Base-by-base conservation (phyloP, 1,140 invertebrate species). In the Apocrypta bakeri region DNA sequence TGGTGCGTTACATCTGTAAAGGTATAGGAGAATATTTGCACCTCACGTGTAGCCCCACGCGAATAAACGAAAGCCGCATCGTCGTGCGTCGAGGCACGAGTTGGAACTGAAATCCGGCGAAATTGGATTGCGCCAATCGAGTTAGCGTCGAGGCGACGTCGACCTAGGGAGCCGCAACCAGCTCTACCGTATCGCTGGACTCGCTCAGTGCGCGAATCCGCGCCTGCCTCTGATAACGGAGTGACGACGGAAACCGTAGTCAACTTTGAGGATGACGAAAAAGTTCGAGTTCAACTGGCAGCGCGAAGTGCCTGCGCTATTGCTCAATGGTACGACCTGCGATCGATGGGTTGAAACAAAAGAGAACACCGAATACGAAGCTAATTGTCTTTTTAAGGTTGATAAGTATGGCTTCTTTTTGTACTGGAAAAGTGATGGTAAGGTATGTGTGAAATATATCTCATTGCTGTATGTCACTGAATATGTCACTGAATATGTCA, bases 381-480 rank as follows among this genome's bases (percentile, higher is more conserved):
- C 96, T 72, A 95, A 95, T 88, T 98, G 98, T 87, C 90, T 96
- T 24, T 98, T 99, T 88, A 97, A 97, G 93, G 98, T 99, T 14
- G 99, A 99, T 90, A 97, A 99, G 88, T 98, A 98, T 93, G 98
- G 98, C 33, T 99, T 99, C 93, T 99, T 99, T 92, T 96, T 99
- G 82, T 98, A 98, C 91, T 99, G 98, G 98, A 99, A 99, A 92
- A 98, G 98, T 89, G 98, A 99, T 40, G 96, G 96, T 76, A 95
- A 95, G 94, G 98, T 99, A 85, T 75, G 77, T 76, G n/a, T n/a
- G n/a, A n/a, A n/a, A n/a, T n/a, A n/a, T n/a, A n/a, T n/a, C n/a
- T n/a, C n/a, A n/a, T n/a, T n/a, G n/a, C n/a, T n/a, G n/a, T n/a
- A n/a, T n/a, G n/a, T n/a, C n/a, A n/a, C n/a, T n/a, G n/a, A n/a